Percentiles rank a stretch among this genome's conserved stretches.
Conservation (phyloP, 1,140 invertebrate species). For the Solenopsis fugax region DNA sequence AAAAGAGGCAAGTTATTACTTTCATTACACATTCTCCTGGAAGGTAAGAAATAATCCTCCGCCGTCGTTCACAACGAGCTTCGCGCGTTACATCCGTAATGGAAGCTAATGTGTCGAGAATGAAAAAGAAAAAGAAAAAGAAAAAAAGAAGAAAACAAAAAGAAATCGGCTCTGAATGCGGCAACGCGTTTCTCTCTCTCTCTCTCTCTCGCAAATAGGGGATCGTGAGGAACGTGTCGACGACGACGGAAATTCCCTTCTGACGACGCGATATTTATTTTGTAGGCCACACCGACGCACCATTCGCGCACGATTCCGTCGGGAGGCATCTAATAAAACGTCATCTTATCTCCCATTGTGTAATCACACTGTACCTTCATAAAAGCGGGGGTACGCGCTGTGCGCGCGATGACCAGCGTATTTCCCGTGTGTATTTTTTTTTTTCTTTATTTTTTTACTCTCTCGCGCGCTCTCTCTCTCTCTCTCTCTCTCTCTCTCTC, state of each 20-base stretch:
- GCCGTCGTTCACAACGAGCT: neutral
- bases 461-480: neutral
- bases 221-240: neutral
- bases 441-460: no score
- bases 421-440: no score
- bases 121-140: neutral
- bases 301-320: neutral
- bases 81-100: neutral
- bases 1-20: neutral
- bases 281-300: neutral
- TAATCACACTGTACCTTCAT: neutral
- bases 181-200: no score
- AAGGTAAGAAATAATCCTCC: neutral
- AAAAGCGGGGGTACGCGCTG: neutral
- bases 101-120: neutral
- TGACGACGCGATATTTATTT: slow-evolving; percentile 5
- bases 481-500: neutral
- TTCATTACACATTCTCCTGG: neutral
- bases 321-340: slow-evolving; percentile 26
- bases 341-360: neutral
- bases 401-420: neutral
- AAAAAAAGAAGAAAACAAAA: neutral
- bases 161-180: neutral
- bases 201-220: neutral
- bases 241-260: neutral